Percentiles rank a stretch among this genome's conserved stretches.
phyloP scores from a whole-genome alignment of 2,113 vertebrate species.

The Gila orcuttii region DNA sequence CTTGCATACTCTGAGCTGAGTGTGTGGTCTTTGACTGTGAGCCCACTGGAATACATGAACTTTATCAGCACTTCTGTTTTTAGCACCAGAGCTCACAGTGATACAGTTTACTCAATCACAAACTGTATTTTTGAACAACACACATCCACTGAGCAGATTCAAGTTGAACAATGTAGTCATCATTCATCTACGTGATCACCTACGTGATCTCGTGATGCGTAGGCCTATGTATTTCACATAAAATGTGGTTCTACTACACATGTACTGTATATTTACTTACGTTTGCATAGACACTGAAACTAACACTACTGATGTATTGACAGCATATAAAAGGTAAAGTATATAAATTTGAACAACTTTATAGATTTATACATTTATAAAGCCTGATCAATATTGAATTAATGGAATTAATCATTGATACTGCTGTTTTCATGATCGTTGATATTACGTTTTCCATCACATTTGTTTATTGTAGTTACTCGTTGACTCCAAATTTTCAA shows the following conservation, averaged over 20 bases:
- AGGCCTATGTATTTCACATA: neutral
- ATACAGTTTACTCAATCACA: neutral
- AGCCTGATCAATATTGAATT: neutral
- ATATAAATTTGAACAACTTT: neutral
- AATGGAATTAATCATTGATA: neutral
- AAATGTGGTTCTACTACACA: neutral
- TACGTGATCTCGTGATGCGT: neutral
- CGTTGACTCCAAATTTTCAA: no score
- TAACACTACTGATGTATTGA: neutral
- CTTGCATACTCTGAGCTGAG: neutral
- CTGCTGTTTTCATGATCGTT: neutral
- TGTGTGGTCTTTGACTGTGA: neutral
- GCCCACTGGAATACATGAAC: conserved; percentile 4
- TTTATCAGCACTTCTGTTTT: conserved; percentile 19
- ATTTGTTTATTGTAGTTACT: neutral
- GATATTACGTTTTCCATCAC: neutral
- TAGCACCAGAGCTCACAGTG: neutral
- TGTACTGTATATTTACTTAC: neutral
- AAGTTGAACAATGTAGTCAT: neutral
- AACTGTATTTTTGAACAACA: neutral
- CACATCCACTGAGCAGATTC: neutral
- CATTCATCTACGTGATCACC: no score
- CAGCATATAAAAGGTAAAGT: no score
- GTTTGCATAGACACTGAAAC: neutral
- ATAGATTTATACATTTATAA: neutral